Evolutionary conservation across 2,113 vertebrate species (phyloP).

Genomic region (Abramis brama): DNA sequence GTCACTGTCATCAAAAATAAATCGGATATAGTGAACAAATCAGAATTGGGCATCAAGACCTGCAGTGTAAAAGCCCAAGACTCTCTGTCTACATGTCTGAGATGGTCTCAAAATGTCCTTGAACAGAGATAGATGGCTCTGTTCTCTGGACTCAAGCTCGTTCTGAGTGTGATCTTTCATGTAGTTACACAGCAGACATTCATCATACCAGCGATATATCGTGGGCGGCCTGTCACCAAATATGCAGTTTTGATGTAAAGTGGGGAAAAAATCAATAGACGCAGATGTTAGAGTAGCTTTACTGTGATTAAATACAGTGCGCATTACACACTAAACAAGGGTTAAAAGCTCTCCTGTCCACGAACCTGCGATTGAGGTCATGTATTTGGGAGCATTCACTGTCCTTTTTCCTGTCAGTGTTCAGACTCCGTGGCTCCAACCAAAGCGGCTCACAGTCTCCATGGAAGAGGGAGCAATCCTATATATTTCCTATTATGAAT

Average conservation of each 20-base stretch:
- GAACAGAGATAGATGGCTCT: not conserved
- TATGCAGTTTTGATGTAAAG: constrained; percentile 75
- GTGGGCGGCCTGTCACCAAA: constrained; percentile 70
- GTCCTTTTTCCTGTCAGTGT: constrained; percentile 65
- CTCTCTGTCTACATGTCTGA: constrained; percentile 1
- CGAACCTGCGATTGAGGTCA: constrained; percentile 33
- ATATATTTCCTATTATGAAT: constrained; percentile 69
- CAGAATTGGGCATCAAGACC: no score
- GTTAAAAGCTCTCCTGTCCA: constrained; percentile 61
- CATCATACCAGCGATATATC: constrained; percentile 37
- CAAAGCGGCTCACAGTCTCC: constrained; percentile 57
- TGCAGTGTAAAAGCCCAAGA: no score
- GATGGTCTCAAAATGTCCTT: constrained; percentile 35
- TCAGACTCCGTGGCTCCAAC: constrained; percentile 77
- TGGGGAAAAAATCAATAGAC: constrained; percentile 68
- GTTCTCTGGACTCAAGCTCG: not conserved
- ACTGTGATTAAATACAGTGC: constrained; percentile 68
- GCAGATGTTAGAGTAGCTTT: constrained; percentile 61
- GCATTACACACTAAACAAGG: constrained; percentile 61
- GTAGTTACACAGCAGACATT: constrained; percentile 15
- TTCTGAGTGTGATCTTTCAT: constrained; percentile 7
- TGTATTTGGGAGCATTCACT: constrained; percentile 53
- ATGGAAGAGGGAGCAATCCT: constrained; percentile 50
- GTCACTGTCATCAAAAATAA: no score
- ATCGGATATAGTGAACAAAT: no score